Base-by-base conservation (phyloP, 2,888 invertebrate genomes). In the Caenorhabditis wallacei region DNA sequence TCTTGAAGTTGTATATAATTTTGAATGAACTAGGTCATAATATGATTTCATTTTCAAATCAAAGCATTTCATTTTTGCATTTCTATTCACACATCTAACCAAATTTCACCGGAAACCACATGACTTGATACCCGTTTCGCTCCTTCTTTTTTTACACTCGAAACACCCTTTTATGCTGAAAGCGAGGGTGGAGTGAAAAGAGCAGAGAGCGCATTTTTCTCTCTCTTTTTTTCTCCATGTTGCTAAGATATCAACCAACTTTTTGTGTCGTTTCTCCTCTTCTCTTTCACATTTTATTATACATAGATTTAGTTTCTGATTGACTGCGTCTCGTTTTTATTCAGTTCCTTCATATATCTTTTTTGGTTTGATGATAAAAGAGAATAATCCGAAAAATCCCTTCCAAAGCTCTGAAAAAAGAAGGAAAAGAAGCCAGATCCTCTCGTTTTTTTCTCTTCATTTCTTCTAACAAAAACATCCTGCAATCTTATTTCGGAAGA, bases 211-310 rank as follows among this genome's bases (percentile, higher is more conserved):
- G 64, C 54, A 16, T 16, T n/a, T 4, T 46, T 22, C 30, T 20
- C 24, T 35, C 16, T 37, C 43, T 53, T 59, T 43, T 22, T 22
- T 26, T 43, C 40, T 46, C 35, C 59, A 76, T 76, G 68, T 76
- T 76, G 76, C 76, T 76, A 68, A 76, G 76, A 76, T 76, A 76
- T 76, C 76, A 74, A 51, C 35, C 56, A 46, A 30, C 30, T 30
- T 57, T 76, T 76, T 76, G 46, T 59, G 43, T 43, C 61, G 61
- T 53, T 68, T 76, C 56, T 30, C 74, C 46, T 40, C 30, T 8
- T 13, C 46, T 18, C 18, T 18, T 40, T 40, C 51, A 53, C 66
- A 53, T 66, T 53, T 66, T 37, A 54, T 69, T 69, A 69, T 69
- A 30, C 75, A 66, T 37, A 57, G 66, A 75, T 74, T 66, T 57